These are phyloP conservation scores for Nannospalax galili DNA, from an alignment of 2,113 vertebrate genomes.

Conservation along the genomic window DNA sequence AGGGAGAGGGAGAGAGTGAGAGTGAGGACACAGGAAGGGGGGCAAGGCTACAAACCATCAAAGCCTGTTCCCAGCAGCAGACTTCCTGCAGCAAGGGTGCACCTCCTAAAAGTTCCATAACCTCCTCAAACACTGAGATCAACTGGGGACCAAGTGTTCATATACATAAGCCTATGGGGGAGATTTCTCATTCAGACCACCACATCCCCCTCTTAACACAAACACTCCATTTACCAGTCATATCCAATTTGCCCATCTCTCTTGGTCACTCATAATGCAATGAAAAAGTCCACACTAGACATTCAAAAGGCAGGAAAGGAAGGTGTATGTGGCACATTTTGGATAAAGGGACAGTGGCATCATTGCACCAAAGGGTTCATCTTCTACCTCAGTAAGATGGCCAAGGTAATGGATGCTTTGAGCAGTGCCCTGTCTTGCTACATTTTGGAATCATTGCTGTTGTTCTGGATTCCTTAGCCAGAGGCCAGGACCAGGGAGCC, in stretches of 20 bases:
- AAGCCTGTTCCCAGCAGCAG: neutral
- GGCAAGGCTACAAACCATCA: neutral
- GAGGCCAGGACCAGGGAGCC: neutral
- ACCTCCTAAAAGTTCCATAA: neutral
- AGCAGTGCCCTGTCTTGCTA: neutral
- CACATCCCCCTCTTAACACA: neutral
- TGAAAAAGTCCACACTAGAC: neutral
- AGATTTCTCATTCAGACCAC: neutral
- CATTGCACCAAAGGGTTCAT: neutral
- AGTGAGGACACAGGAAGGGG: neutral
- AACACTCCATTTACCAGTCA: neutral
- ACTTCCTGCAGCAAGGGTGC: neutral
- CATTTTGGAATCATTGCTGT: neutral
- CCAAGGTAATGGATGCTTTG: neutral
- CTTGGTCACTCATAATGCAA: neutral
- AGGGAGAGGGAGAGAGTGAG: neutral
- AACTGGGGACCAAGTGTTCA: neutral
- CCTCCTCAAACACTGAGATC: neutral
- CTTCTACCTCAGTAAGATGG: neutral
- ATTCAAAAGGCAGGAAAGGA: neutral
- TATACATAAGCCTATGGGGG: neutral
- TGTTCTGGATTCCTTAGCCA: neutral
- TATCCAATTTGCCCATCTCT: neutral
- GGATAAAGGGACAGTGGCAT: neutral
- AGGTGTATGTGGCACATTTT: neutral